Conservation (phyloP, 2,113 vertebrate genomes). For the Strix aluco region DNA sequence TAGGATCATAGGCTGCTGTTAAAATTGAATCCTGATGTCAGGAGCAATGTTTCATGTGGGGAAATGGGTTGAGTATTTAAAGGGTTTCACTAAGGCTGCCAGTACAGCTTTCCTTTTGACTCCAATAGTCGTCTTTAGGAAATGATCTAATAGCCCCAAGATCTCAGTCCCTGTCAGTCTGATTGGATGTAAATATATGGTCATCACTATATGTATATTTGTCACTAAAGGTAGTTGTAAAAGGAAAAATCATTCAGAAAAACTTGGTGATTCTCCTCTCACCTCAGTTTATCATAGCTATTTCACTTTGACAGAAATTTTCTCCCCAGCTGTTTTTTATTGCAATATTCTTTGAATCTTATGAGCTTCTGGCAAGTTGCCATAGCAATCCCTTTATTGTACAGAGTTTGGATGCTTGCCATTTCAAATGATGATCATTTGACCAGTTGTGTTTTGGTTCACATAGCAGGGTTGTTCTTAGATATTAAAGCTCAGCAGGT, state of each 20-base stretch:
- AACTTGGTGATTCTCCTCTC: neutral
- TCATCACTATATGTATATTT: neutral
- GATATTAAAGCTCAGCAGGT: neutral
- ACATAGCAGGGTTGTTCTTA: neutral
- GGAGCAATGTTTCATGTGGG: neutral
- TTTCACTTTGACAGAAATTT: neutral
- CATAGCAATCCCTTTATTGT: neutral
- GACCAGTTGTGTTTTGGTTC: neutral
- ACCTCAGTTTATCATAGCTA: neutral
- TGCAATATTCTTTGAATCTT: neutral
- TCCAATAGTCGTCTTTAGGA: neutral
- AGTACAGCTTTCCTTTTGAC: neutral
- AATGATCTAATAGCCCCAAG: neutral
- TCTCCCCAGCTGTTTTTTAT: neutral
- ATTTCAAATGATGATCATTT: neutral
- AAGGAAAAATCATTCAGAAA: neutral
- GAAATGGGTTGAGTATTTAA: neutral
- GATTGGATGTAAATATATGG: neutral
- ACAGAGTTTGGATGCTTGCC: neutral
- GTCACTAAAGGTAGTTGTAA: neutral
- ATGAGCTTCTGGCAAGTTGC: neutral
- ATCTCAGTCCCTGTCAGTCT: neutral
- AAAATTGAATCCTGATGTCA: slow-evolving; percentile 17
- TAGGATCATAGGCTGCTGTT: neutral
- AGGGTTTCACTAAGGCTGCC: neutral